Percentiles rank a stretch among this genome's conserved stretches.
Evolutionary conservation across 2,797 vertebrate genomes (phyloP).

Genomic region (Tamandua tetradactyla): DNA sequence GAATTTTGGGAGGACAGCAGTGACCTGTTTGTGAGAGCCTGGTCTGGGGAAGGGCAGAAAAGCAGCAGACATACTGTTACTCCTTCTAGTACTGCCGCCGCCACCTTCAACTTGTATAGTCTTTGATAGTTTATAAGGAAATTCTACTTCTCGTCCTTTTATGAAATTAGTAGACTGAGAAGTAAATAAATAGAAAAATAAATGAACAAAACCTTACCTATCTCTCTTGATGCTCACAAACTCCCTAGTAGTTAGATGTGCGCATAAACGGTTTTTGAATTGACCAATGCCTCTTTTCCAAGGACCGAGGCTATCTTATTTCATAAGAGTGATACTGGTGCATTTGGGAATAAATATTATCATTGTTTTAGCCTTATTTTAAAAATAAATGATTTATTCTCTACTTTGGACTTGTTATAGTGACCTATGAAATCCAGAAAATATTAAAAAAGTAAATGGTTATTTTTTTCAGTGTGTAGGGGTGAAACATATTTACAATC

Average conservation of each 20-base stretch:
- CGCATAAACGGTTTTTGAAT: background rate
- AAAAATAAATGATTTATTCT: too few relatives aligned
- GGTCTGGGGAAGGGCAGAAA: background rate
- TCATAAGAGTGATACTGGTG: background rate
- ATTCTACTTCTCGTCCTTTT: background rate
- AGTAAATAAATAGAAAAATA: background rate
- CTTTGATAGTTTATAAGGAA: background rate
- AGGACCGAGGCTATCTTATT: background rate
- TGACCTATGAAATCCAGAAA: background rate
- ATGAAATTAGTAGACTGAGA: background rate
- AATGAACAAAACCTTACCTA: background rate
- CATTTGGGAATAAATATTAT: conserved; percentile 4
- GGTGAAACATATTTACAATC: background rate
- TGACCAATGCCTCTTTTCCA: background rate
- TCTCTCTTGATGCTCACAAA: background rate
- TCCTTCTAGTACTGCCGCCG: background rate
- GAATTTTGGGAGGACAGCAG: conserved; percentile 14
- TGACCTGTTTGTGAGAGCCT: background rate
- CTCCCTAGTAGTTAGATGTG: background rate
- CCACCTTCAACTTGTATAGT: background rate
- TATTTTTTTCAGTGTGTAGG: background rate
- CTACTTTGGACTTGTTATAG: background rate
- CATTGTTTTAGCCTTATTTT: background rate
- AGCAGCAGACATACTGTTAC: background rate
- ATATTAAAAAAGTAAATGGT: background rate